Conservation (phyloP, 2,888 invertebrate species). For the Leptopilina myrica region DNA sequence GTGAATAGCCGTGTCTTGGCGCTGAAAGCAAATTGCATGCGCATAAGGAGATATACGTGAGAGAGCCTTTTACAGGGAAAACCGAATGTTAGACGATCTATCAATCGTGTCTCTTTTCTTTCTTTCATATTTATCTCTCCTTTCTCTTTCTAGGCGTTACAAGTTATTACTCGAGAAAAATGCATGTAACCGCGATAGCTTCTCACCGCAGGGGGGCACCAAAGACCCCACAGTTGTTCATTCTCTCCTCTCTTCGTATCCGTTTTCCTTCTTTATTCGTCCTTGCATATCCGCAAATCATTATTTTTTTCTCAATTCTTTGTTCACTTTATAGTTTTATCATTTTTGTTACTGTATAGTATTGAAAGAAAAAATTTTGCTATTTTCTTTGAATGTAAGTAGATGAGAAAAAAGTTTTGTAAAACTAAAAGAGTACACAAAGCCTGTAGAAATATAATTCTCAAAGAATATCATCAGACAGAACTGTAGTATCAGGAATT, state of each 20-base stretch:
- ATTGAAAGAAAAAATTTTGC: no score
- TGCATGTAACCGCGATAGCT: constrained; percentile 69
- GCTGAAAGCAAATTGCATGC: constrained; percentile 57
- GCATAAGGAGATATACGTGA: constrained; percentile 55
- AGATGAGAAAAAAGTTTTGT: no score
- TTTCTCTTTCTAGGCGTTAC: constrained; percentile 66
- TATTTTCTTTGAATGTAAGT: no score
- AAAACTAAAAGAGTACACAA: no score
- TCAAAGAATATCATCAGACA: no score
- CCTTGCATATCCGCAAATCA: constrained; percentile 13
- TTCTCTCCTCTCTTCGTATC: constrained; percentile 52
- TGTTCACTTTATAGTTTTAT: no score
- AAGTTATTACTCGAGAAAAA: constrained; percentile 70
- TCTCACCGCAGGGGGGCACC: constrained; percentile 66
- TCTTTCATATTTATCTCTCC: constrained; percentile 39
- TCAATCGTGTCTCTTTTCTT: constrained; percentile 64
- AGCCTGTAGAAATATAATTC: no score
- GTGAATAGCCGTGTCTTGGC: constrained; percentile 51
- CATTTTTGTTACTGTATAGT: no score
- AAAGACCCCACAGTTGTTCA: constrained; percentile 62
- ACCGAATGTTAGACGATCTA: constrained; percentile 67
- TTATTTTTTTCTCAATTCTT: not conserved
- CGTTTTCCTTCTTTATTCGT: constrained; percentile 42
- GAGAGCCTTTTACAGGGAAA: constrained; percentile 65
- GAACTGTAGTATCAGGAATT: no score